A percentile compares a stretch with the other conserved stretches of the same genome.
Conservation (phyloP, 2,113 vertebrate species). For the Myiagra hebetior region DNA sequence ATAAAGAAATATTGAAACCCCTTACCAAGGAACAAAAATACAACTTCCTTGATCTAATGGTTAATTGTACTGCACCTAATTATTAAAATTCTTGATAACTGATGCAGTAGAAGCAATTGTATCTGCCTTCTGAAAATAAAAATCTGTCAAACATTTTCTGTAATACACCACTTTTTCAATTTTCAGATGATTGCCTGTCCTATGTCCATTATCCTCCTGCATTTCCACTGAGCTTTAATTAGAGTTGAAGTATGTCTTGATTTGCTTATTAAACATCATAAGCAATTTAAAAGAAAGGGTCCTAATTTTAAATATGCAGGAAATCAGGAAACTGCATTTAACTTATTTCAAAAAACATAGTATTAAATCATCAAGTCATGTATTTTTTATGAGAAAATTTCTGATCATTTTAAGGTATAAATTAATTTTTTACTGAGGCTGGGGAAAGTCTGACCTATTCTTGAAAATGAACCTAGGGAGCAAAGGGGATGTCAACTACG, state of each 20-base stretch:
- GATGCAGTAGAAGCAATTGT: background rate
- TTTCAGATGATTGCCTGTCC: constrained; percentile 33
- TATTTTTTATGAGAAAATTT: background rate
- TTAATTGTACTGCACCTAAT: constrained; percentile 59
- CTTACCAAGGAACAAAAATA: background rate
- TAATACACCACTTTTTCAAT: background rate
- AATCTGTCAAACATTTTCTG: constrained; percentile 38
- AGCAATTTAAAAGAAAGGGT: constrained; percentile 28
- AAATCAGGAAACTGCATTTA: background rate
- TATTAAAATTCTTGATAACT: constrained; percentile 54
- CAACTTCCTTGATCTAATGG: constrained; percentile 36
- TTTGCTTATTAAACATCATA: constrained; percentile 45
- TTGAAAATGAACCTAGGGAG: constrained; percentile 7
- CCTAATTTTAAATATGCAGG: background rate
- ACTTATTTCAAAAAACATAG: background rate
- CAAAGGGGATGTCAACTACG: background rate
- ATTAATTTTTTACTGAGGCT: constrained; percentile 11
- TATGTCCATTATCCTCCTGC: constrained; percentile 1
- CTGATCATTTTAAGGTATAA: constrained; percentile 1
- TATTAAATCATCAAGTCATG: background rate
- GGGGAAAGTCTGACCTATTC: constrained; percentile 21
- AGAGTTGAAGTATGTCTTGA: constrained; percentile 42
- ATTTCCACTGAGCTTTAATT: constrained; percentile 44
- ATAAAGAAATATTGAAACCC: background rate
- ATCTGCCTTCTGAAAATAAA: constrained; percentile 36